Evolutionary conservation across 2,113 vertebrate genomes (phyloP).

Genomic region (Cyprinus carpio): DNA sequence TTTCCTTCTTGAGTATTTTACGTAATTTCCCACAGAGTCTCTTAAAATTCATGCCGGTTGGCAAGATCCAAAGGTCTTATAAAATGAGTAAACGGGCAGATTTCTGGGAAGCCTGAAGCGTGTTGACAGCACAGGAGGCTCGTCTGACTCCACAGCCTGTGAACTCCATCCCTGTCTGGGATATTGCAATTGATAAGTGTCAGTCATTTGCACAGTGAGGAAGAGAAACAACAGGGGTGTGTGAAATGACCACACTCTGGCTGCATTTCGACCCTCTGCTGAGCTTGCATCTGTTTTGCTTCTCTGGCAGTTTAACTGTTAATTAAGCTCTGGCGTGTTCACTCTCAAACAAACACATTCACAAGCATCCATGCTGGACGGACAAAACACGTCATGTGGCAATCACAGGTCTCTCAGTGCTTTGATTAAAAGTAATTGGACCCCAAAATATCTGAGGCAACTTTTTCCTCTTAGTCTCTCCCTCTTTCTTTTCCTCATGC

Average conservation of each 20-base stretch:
- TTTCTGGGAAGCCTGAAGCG: slow-evolving; percentile 43
- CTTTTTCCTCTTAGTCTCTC: slow-evolving; percentile 24
- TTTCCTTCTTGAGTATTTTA: slow-evolving; percentile 26
- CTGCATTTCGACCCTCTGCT: slow-evolving; percentile 35
- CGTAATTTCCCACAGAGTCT: slow-evolving; percentile 34
- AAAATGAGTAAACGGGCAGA: slow-evolving; percentile 51
- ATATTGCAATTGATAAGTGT: slow-evolving; percentile 53
- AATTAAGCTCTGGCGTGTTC: slow-evolving; percentile 42
- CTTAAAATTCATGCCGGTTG: slow-evolving; percentile 34
- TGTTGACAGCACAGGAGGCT: slow-evolving; percentile 38
- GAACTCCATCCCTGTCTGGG: slow-evolving; percentile 40
- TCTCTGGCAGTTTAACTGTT: slow-evolving; percentile 31
- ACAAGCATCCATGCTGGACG: neutral
- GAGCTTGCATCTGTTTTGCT: slow-evolving; percentile 47
- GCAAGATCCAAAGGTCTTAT: slow-evolving; percentile 49
- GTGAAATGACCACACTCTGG: slow-evolving; percentile 54
- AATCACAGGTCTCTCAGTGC: too few species aligned
- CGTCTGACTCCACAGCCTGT: slow-evolving; percentile 21
- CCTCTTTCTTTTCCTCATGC: slow-evolving; percentile 44
- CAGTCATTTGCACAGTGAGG: slow-evolving; percentile 44
- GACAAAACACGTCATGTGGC: too few species aligned
- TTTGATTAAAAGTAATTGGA: neutral
- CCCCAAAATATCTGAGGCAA: neutral
- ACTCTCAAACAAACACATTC: slow-evolving; percentile 45
- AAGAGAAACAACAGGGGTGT: slow-evolving; percentile 33